Evolutionary conservation across 1,140 invertebrate genomes (phyloP).

Genomic region (Drosophila lini): DNA sequence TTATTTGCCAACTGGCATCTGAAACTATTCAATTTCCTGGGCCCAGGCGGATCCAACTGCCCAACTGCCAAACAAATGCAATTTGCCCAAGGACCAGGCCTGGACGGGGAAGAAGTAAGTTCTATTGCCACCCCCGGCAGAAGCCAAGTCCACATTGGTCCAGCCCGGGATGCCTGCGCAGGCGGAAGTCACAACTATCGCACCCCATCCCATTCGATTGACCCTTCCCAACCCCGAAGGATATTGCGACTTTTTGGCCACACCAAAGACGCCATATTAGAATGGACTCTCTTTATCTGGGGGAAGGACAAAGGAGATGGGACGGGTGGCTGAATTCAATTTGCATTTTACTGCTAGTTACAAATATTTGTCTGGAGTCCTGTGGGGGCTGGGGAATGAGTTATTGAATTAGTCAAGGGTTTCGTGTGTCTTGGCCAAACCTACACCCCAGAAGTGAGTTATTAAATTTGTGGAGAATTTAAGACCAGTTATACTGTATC

Average conservation of each 20-base stretch:
- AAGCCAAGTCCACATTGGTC: conserved; percentile 69
- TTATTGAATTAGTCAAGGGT: conserved; percentile 70
- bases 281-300: conserved; percentile 22
- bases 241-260: conserved; percentile 67
- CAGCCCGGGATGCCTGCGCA: conserved; percentile 46
- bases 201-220: conserved; percentile 3
- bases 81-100: conserved; percentile 32
- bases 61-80: conserved; percentile 59
- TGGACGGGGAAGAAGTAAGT: conserved; percentile 54
- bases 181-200: conserved; percentile 79
- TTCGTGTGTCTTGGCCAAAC: conserved; percentile 27
- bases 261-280: conserved; percentile 77
- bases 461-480: conserved; percentile 18
- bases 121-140: conserved; percentile 50
- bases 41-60: conserved; percentile 15
- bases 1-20: conserved; percentile 76
- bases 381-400: conserved; percentile 41
- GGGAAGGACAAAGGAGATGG: conserved; percentile 7
- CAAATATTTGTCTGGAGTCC: conserved; percentile 68
- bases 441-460: conserved; percentile 16
- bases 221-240: conserved; percentile 23
- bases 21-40: conserved; percentile 79
- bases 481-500: not conserved
- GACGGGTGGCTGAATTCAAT: conserved; percentile 61
- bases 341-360: conserved; percentile 76